A percentile compares a stretch with the other conserved stretches of the same genome.
These are phyloP conservation scores for Lepidocyrtoides sp. DNA, from an alignment of 2,888 invertebrate genomes.

Conservation along the genomic window DNA sequence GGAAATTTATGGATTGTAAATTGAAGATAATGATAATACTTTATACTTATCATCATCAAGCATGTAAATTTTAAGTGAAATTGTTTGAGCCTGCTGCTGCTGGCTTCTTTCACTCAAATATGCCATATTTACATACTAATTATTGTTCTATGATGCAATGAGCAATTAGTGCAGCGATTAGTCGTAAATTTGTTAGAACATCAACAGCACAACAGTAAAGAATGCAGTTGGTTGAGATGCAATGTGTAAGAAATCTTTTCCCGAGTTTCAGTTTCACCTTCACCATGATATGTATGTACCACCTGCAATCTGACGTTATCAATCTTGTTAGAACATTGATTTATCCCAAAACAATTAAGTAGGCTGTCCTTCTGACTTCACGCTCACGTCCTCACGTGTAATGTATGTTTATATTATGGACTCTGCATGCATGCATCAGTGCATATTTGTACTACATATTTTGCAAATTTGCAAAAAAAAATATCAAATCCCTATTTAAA, in stretches of 20 bases:
- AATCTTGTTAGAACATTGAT: not conserved
- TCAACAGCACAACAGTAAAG: too few relatives aligned
- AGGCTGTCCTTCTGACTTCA: not conserved
- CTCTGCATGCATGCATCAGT: not conserved
- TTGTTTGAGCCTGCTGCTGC: not conserved
- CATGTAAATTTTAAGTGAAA: not conserved
- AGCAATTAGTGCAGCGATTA: not conserved
- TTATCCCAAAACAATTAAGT: not conserved
- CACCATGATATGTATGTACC: not conserved
- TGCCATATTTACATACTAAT: not conserved
- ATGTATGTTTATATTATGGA: not conserved
- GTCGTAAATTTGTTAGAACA: not conserved
- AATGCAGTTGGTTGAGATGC: too few relatives aligned
- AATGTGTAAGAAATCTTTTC: not conserved
- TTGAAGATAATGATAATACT: not conserved
- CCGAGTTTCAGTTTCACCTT: not conserved
- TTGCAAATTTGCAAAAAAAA: not conserved
- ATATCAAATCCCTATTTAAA: not conserved
- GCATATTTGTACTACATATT: not conserved
- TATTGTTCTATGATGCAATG: not conserved
- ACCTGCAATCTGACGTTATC: constrained; percentile 8
- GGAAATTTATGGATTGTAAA: constrained; percentile 46
- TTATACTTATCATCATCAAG: not conserved
- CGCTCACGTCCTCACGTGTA: too few relatives aligned
- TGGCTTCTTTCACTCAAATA: not conserved